A percentile compares a stretch with the other conserved stretches of the same genome.
Evolutionary conservation across 2,113 vertebrate genomes (phyloP).

Genomic region (Chaetops frenatus): DNA sequence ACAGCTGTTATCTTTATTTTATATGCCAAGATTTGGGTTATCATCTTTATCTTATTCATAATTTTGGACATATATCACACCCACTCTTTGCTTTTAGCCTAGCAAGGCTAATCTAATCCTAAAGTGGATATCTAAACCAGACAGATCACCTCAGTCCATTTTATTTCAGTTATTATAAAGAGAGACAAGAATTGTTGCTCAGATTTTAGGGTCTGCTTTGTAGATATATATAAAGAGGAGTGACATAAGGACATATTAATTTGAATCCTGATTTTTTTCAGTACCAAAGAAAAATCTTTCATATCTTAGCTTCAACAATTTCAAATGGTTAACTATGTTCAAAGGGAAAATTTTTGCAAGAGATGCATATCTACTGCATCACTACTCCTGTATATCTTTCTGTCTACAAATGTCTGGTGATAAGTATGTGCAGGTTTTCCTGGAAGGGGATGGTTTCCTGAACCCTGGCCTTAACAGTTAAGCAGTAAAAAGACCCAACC

Average conservation of each 20-base stretch:
- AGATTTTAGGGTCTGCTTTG: not conserved
- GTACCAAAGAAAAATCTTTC: not conserved
- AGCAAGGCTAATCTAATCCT: not conserved
- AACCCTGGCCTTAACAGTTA: not conserved
- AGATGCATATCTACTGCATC: not conserved
- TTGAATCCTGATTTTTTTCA: not conserved
- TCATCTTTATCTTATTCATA: not conserved
- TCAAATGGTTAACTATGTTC: not conserved
- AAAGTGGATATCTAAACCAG: not conserved
- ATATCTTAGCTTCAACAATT: not conserved
- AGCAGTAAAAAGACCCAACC: not conserved
- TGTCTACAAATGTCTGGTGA: not conserved
- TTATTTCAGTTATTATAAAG: not conserved
- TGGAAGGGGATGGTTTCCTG: not conserved
- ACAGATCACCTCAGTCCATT: not conserved
- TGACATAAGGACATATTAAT: not conserved
- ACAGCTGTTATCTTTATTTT: not conserved
- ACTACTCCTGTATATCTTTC: not conserved
- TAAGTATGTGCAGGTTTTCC: not conserved
- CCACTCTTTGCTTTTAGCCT: not conserved
- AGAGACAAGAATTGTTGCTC: not conserved
- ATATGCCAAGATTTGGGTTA: not conserved
- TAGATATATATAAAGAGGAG: not conserved
- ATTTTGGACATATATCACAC: not conserved
- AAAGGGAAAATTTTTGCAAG: not conserved